Evolutionary conservation across 2,797 vertebrate genomes (phyloP), one percentile per base, ranked within the genome.

Genomic region (Tympanoctomys barrerae): DNA sequence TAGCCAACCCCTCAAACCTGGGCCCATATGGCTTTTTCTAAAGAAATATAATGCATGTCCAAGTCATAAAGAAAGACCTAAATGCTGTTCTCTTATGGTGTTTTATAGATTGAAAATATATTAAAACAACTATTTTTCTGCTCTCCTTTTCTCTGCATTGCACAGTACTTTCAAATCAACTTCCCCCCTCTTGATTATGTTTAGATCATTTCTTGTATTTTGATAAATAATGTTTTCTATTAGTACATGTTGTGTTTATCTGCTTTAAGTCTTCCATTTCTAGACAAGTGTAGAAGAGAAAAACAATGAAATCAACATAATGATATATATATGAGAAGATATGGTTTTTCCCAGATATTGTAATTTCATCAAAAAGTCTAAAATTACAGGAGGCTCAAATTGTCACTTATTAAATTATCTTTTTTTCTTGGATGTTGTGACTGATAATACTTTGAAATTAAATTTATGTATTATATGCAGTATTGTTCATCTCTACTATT

Each of bases 381-480:
- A 7, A 87, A 70, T 70, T 89, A 46, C 1, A 77, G 79, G 6
- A 61, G 1, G 28, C 11, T 0, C 1, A 64, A 28, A 57, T 11
- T 36, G 0, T 31, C 42, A 68, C 57, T 80, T 68, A 31, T n/a
- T 70, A 77, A 52, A 10, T 82, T 62, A 0, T 91, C 0, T 5
- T 94, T 70, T 59, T 57, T 49, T n/a, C 36, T n/a, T 86, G 3
- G 11, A 84, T 93, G 70, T 85, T 86, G 1, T 95, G 31, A 75
- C 49, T 54, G 16, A 49, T 42, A 75, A 26, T 70, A 1, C 90
- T 21, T 94, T 57, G 31, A 93, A 90, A 85, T 85, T 59, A 93
- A 79, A 39, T 66, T 86, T 61, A 1, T 77, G 24, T 42, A 19
- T 54, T 79, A 46, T 42, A 46, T 26, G 33, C 46, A 66, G 18